Evolutionary conservation across 2,113 vertebrate genomes (phyloP), one percentile per base, ranked within the genome.

Genomic region (Anoplopoma fimbria): DNA sequence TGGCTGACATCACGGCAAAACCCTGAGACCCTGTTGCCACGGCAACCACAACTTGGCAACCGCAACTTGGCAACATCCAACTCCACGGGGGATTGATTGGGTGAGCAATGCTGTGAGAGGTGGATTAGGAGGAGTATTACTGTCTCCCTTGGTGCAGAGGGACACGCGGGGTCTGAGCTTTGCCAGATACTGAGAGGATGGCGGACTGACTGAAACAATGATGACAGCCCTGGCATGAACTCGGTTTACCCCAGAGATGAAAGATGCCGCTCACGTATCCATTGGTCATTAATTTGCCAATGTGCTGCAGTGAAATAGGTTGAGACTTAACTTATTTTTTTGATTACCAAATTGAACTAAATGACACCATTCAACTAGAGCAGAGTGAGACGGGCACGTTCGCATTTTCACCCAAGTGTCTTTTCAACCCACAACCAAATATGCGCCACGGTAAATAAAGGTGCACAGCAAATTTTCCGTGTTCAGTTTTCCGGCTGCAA

Each of bases 11-110:
- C 91, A 88, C 86, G 12, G 58, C 60, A 73, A n/a, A 86, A 75
- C 23, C 60, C 4, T 0, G 17, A 84, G 80, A 76, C 82, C 55
- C 49, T 23, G 89, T 93, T 93, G 77, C 87, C 89, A 74, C 33
- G 47, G 88, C 81, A 87, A 93, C 91, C 74, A 71, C 84, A 89
- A 88, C 87, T 90, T 85, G 84, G 89, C 91, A 92, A 87, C 81
- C 1, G 60, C 69, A 61, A 79, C 83, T 90, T 88, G 91, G 91
- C 85, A 76, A 81, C 65, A 6, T 47, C 85, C 70, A 40, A 36
- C 83, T 88, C 90, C 64, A 9, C 36, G 45, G 90, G 89, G 91
- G 89, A 92, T 84, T 90, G 89, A 92, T 93, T 92, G 92, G 85
- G 84, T 82, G 90, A 92, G 89, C 87, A 79, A 86, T 80, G 75